phyloP scores from a whole-genome alignment of 2,797 vertebrate genomes.

The Eutrigla gurnardus region DNA sequence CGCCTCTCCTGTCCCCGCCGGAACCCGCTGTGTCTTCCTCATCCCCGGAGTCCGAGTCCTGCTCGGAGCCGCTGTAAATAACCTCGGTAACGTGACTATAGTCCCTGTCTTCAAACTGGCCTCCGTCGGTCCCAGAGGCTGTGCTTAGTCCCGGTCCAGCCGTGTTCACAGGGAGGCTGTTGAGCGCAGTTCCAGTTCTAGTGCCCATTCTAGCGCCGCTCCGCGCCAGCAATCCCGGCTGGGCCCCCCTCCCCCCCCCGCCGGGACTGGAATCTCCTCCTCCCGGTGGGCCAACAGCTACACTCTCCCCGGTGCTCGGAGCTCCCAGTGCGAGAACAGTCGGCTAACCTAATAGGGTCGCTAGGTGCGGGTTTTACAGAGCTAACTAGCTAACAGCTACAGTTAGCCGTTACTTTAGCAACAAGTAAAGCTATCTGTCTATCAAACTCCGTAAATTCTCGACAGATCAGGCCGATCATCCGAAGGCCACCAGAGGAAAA shows the following conservation, averaged over 20 bases:
- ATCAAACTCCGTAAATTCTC: background rate
- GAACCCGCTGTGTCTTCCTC: conserved; percentile 86
- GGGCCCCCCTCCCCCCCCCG: conserved; percentile 38
- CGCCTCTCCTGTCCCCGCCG: conserved; percentile 82
- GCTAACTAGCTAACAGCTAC: conserved; percentile 30
- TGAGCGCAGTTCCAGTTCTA: conserved; percentile 65
- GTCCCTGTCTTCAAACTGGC: conserved; percentile 52
- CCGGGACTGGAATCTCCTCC: background rate
- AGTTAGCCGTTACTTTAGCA: conserved; percentile 38
- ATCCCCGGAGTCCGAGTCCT: conserved; percentile 89
- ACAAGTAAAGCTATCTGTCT: conserved; percentile 28
- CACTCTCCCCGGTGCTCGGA: background rate
- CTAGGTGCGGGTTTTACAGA: conserved; percentile 33
- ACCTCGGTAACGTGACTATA: conserved; percentile 51
- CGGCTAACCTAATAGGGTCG: background rate
- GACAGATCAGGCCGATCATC: background rate
- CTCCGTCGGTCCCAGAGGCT: conserved; percentile 43
- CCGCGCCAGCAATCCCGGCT: no score
- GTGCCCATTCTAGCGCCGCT: conserved; percentile 60
- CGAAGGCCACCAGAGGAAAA: accelerated
- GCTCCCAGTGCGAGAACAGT: conserved; percentile 6
- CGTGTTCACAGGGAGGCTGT: conserved; percentile 15
- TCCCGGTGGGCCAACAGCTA: background rate
- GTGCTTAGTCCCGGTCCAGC: conserved; percentile 42
- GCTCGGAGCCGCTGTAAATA: conserved; percentile 88